Base-by-base conservation (phyloP, 2,797 vertebrate genomes). In the Hoplostethus mediterraneus region DNA sequence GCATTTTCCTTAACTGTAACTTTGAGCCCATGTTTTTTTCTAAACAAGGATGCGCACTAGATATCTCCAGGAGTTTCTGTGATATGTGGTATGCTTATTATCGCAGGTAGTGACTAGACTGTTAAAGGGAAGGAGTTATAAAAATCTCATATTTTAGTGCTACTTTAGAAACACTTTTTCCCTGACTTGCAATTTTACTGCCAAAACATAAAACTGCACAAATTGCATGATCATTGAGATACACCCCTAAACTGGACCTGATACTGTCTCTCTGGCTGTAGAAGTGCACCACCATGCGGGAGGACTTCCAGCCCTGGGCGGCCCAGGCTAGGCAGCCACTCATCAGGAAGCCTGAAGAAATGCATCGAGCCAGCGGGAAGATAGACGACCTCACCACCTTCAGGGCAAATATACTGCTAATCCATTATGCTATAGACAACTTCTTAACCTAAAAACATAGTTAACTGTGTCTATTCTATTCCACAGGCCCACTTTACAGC, bases 301-400 rank as follows among this genome's bases (percentile, higher is more conserved):
- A 96, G 3, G 94, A 95, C 78, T 97, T 95, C 52, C 94, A 91
- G 63, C 82, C 91, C 0, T 95, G 95, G 96, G 86, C 63, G 3
- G 14, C n/a, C 13, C 83, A 80, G 17, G 25, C 51, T 33, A 91
- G 63, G 1, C 94, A 63, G 77, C 87, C 79, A 25, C 79, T 90
- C 21, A 81, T 92, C 77, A 95, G 90, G 78, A 91, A 79, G 51
- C 75, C 88, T 38, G 81, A 90, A 3, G 91, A 95, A 89, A 90
- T 95, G 38, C 87, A 63, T 62, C 93, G 67, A 62, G 73, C 90
- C 13, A 79, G 67, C 0, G 95, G 94, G 63, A 95, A 92, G 84
- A 95, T 96, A 81, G 93, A 95, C 10, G 88, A 83, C 28, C 76
- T 94, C 85, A 96, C 94, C 61, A 97, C 95, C 2, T 97, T 94